phyloP scores from a whole-genome alignment of 2,888 invertebrate genomes.

The Lithophane leautieri region DNA sequence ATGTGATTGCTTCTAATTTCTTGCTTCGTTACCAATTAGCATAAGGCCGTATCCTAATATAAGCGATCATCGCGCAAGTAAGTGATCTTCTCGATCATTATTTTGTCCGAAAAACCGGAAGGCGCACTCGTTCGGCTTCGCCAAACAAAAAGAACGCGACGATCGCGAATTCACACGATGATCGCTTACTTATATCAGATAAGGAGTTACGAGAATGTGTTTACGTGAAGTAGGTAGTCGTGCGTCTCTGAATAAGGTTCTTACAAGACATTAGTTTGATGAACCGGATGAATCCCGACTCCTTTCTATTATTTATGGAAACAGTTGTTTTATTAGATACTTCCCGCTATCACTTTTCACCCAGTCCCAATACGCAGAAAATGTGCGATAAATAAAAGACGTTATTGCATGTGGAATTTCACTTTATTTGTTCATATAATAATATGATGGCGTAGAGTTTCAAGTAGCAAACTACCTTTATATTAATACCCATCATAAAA shows the following conservation, averaged over 20 bases:
- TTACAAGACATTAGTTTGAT: not conserved
- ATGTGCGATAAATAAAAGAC: constrained; percentile 28
- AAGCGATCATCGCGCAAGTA: too few species aligned
- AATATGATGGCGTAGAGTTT: not conserved
- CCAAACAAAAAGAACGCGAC: too few species aligned
- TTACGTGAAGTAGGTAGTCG: not conserved
- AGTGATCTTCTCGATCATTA: too few species aligned
- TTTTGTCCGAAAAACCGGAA: too few species aligned
- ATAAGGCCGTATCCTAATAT: not conserved
- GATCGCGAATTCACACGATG: too few species aligned
- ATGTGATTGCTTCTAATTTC: constrained; percentile 32
- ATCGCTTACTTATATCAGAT: too few species aligned
- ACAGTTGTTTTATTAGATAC: not conserved
- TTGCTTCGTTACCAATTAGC: not conserved
- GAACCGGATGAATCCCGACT: not conserved
- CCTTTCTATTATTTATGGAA: not conserved
- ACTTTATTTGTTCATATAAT: constrained; percentile 32
- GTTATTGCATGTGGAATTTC: constrained; percentile 8
- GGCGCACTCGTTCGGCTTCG: too few species aligned
- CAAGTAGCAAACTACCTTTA: constrained; percentile 3
- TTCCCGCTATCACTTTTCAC: not conserved
- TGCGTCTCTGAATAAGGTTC: not conserved
- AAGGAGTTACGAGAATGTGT: too few species aligned
- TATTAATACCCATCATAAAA: not conserved
- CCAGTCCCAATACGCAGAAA: constrained; percentile 1